phyloP scores from a whole-genome alignment of 2,797 vertebrate genomes.

The Dicrostonyx torquatus region DNA sequence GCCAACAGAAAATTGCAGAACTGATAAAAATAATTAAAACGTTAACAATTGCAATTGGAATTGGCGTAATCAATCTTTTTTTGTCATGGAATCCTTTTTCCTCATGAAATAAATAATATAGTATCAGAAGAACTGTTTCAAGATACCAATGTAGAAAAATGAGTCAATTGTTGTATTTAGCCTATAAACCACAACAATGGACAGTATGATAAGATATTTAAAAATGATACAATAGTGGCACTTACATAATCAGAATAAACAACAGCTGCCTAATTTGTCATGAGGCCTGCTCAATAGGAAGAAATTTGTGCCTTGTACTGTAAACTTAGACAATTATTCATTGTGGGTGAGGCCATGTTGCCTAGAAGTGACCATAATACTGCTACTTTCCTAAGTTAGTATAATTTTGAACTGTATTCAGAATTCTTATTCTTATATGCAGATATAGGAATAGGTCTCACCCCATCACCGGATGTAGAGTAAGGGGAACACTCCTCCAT shows the following conservation, averaged over 20 bases:
- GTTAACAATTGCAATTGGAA: not conserved
- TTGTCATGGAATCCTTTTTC: not conserved
- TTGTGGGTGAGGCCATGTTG: not conserved
- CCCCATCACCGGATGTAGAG: too few species aligned
- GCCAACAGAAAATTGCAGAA: not conserved
- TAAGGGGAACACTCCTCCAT: too few species aligned
- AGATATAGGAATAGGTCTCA: not conserved
- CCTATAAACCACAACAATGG: too few species aligned
- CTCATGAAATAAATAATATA: not conserved
- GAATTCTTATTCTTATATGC: not conserved
- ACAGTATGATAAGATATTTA: not conserved
- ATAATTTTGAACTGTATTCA: not conserved
- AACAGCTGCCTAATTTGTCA: not conserved
- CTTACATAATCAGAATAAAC: not conserved
- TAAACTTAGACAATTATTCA: not conserved
- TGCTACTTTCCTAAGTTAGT: not conserved
- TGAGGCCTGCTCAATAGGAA: not conserved
- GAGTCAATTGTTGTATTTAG: not conserved
- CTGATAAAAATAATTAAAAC: not conserved
- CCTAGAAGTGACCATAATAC: not conserved
- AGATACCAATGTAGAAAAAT: not conserved
- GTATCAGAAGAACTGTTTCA: not conserved
- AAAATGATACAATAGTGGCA: not conserved
- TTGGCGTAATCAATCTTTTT: not conserved
- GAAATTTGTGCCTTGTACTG: not conserved